These are phyloP conservation scores for Heteractis magnifica DNA, from an alignment of 92 coral and sea anemone species.

Conservation along the genomic window DNA sequence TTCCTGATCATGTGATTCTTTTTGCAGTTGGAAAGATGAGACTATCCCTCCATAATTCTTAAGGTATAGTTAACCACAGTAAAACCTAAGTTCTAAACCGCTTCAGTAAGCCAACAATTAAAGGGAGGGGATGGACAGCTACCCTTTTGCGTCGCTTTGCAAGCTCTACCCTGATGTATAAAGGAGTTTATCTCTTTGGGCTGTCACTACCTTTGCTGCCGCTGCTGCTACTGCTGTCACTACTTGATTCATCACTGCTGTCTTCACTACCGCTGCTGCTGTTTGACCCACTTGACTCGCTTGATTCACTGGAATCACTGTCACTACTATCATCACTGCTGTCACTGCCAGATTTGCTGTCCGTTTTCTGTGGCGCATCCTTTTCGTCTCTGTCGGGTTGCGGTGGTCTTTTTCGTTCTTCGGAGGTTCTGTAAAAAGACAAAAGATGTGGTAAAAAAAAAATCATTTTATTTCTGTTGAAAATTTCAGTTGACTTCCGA, in stretches of 20 bases:
- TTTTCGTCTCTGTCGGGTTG: slow-evolving; percentile 8
- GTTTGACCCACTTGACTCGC: not conserved
- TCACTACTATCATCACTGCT: slow-evolving; percentile 40
- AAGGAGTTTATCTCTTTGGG: slow-evolving; percentile 23
- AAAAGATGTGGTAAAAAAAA: not conserved
- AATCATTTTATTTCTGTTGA: not conserved
- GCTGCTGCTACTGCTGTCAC: slow-evolving; percentile 29
- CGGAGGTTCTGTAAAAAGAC: not conserved
- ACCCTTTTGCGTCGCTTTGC: not conserved
- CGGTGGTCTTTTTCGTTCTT: not conserved
- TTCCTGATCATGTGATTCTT: too few relatives aligned
- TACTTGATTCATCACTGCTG: slow-evolving; percentile 52
- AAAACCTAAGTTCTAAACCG: too few relatives aligned
- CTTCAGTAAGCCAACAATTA: too few relatives aligned
- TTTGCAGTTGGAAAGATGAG: too few relatives aligned
- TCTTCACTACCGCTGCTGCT: slow-evolving; percentile 33
- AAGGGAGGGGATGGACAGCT: not conserved
- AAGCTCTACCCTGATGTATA: not conserved
- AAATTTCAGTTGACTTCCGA: too few relatives aligned
- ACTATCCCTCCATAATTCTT: too few relatives aligned
- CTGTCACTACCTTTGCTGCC: slow-evolving; percentile 26
- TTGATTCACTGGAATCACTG: slow-evolving; percentile 41
- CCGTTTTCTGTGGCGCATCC: slow-evolving; percentile 19
- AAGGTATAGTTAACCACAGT: too few relatives aligned
- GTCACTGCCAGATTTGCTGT: slow-evolving; percentile 22